Evolutionary conservation across 2,113 vertebrate genomes (phyloP).

Genomic region (Indicator maculatus): DNA sequence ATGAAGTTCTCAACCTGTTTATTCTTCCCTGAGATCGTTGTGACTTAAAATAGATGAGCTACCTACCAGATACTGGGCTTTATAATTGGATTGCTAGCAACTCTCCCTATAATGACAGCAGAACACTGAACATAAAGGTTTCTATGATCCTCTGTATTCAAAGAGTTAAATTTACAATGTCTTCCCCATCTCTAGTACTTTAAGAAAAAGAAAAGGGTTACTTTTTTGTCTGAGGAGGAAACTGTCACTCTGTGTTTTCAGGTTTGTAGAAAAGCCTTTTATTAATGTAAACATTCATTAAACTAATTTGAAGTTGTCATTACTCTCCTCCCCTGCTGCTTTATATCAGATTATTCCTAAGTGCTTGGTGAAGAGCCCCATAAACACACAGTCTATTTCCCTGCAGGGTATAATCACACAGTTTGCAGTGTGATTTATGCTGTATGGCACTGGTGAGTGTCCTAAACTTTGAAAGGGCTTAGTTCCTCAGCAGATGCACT

Average conservation of each 20-base stretch:
- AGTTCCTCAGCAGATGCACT: constrained; percentile 68
- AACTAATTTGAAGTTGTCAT: constrained; percentile 91
- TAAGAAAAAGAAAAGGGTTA: constrained; percentile 20
- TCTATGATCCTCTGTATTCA: not conserved
- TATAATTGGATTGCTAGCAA: not conserved
- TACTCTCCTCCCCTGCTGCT: constrained; percentile 87
- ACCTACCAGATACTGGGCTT: not conserved
- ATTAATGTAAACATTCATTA: constrained; percentile 91
- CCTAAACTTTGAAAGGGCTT: constrained; percentile 79
- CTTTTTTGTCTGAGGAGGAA: constrained; percentile 62
- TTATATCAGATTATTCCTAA: constrained; percentile 91
- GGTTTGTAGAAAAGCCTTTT: constrained; percentile 81
- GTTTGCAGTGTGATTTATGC: constrained; percentile 86
- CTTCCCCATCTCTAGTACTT: not conserved
- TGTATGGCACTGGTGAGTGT: constrained; percentile 75
- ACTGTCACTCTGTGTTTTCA: constrained; percentile 80
- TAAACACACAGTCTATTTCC: constrained; percentile 87
- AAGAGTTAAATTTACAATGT: constrained; percentile 68
- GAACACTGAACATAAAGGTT: not conserved
- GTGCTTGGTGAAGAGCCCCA: constrained; percentile 86
- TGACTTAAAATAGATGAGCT: constrained; percentile 67
- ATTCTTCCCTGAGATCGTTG: not conserved
- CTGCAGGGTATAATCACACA: constrained; percentile 88
- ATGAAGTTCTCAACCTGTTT: not conserved
- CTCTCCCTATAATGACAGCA: not conserved